Conservation (phyloP, 2,888 invertebrate genomes). For the Andrena hattorfiana region DNA sequence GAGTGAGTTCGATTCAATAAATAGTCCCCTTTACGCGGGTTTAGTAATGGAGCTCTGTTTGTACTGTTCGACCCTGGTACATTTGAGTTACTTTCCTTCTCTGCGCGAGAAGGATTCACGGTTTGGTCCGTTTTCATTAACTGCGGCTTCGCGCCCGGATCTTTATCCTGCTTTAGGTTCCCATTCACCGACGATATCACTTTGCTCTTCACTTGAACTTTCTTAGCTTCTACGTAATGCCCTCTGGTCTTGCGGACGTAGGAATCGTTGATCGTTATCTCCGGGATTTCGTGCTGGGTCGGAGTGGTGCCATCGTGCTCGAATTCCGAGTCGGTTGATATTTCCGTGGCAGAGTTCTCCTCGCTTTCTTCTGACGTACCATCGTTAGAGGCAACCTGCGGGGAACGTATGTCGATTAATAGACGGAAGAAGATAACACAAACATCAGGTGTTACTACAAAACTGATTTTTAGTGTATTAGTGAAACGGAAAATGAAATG, state of each 20-base stretch:
- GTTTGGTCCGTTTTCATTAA: conserved; percentile 14
- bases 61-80: conserved; percentile 27
- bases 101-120: conserved; percentile 12
- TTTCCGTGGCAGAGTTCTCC: conserved; percentile 95
- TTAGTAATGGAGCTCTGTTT: conserved; percentile 84
- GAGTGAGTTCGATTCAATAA: conserved; percentile 93
- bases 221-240: conserved; percentile 85
- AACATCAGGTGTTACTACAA: conserved; percentile 38
- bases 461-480: conserved; percentile 60
- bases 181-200: conserved; percentile 85
- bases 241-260: conserved; percentile 87
- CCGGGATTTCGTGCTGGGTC: conserved; percentile 90
- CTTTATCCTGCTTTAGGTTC: conserved; percentile 76
- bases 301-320: conserved; percentile 92
- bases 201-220: conserved; percentile 88
- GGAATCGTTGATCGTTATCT: conserved; percentile 90
- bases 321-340: conserved; percentile 96
- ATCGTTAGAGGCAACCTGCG: conserved; percentile 89
- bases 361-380: conserved; percentile 89
- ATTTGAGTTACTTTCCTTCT: conserved; percentile 49
- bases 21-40: conserved; percentile 90
- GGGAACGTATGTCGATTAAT: conserved; percentile 52
- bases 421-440: conserved; percentile 10
- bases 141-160: conserved; percentile 33
- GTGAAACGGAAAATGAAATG: conserved; percentile 48